Percentiles rank a stretch among this genome's conserved stretches.
Conservation (phyloP, 1,140 invertebrate species). For the Monomorium pharaonis region DNA sequence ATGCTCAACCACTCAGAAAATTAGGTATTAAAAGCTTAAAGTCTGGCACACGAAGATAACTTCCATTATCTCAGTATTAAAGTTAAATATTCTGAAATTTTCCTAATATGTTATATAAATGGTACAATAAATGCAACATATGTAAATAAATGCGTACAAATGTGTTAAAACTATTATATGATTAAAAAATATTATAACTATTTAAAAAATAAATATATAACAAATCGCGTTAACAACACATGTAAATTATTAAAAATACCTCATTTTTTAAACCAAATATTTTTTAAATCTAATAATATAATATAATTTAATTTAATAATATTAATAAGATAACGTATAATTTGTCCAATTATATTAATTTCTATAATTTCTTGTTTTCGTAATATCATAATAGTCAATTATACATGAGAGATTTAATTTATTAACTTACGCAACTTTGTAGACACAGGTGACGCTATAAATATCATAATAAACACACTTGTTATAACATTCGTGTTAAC, state of each 20-base stretch:
- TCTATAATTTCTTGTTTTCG: not conserved
- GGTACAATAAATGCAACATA: not conserved
- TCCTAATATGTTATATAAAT: not conserved
- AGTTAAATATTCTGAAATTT: not conserved
- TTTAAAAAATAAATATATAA: not conserved
- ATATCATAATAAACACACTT: not conserved
- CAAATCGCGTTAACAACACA: not conserved
- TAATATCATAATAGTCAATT: not conserved
- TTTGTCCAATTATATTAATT: not conserved
- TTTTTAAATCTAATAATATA: not conserved
- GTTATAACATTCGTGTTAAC: too few relatives aligned
- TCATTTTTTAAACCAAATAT: not conserved
- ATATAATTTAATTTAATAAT: too few relatives aligned
- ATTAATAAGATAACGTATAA: too few relatives aligned
- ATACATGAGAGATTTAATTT: not conserved
- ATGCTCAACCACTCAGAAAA: constrained; percentile 20
- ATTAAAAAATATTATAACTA: not conserved
- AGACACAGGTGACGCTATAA: not conserved
- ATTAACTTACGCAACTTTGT: not conserved
- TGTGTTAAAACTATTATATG: not conserved
- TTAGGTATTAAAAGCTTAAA: constrained; percentile 43
- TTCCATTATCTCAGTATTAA: not conserved
- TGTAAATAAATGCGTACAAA: not conserved
- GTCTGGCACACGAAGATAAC: constrained; percentile 5
- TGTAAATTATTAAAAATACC: not conserved